These are phyloP conservation scores for Listrodromus nycthemerus DNA, from an alignment of 2,888 invertebrate genomes.

Conservation along the genomic window DNA sequence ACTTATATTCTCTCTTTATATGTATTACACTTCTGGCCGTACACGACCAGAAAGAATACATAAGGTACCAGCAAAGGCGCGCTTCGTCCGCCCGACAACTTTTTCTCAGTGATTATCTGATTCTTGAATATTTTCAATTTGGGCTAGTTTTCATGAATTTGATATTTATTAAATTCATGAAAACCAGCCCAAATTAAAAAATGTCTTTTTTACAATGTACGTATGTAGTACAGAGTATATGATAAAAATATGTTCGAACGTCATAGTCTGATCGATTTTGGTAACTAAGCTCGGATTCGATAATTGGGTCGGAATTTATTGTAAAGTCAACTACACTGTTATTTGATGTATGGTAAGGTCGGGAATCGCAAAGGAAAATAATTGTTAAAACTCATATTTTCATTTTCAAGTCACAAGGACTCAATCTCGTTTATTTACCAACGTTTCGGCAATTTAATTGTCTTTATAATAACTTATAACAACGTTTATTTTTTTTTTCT, in stretches of 20 bases:
- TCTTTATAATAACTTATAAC: slow-evolving; percentile 78
- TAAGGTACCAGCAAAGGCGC: neutral
- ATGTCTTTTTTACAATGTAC: too few relatives aligned
- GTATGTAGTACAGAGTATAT: too few relatives aligned
- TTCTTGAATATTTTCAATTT: neutral
- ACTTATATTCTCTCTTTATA: slow-evolving; percentile 41
- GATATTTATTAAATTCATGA: too few relatives aligned
- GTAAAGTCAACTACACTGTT: neutral
- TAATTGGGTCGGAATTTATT: too few relatives aligned
- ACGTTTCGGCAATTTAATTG: slow-evolving; percentile 74
- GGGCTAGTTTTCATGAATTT: too few relatives aligned
- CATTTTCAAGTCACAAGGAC: slow-evolving; percentile 56
- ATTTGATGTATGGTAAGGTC: neutral
- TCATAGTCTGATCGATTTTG: too few relatives aligned
- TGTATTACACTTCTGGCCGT: slow-evolving; percentile 31
- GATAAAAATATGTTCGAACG: too few relatives aligned
- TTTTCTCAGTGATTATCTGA: neutral
- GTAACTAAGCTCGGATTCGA: too few relatives aligned
- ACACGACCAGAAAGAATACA: slow-evolving; percentile 26
- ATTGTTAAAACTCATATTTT: slow-evolving; percentile 28
- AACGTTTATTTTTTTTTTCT: slow-evolving; percentile 65
- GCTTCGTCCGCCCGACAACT: neutral
- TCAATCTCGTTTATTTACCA: slow-evolving; percentile 75
- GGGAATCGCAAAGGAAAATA: slow-evolving; percentile 1
- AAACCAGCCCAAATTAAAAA: too few relatives aligned